These are phyloP conservation scores for Ganaspis brasiliensis DNA, from an alignment of 2,888 invertebrate genomes.

Conservation along the genomic window DNA sequence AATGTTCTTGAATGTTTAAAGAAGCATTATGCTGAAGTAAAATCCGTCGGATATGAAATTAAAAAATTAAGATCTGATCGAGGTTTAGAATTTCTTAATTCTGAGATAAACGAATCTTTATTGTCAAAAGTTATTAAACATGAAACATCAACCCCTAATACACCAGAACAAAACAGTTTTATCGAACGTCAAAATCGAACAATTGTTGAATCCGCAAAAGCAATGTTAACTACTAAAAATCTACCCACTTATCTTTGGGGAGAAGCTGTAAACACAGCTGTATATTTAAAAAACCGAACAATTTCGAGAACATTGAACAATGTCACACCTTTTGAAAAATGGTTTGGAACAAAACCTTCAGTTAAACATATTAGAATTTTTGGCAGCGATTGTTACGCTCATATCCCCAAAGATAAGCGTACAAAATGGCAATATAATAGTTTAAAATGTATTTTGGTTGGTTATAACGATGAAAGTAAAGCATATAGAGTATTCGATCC, in stretches of 20 bases:
- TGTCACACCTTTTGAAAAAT: slow-evolving; percentile 37
- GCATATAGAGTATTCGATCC: slow-evolving; percentile 44
- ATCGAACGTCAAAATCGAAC: neutral
- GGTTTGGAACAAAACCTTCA: slow-evolving; percentile 21
- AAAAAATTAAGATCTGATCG: slow-evolving; percentile 42
- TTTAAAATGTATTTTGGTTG: slow-evolving; percentile 23
- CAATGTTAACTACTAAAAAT: neutral
- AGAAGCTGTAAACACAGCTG: slow-evolving; percentile 38
- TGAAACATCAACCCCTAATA: neutral
- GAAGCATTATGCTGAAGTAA: slow-evolving; percentile 30
- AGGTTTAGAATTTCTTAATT: slow-evolving; percentile 42
- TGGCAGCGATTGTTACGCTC: slow-evolving; percentile 24
- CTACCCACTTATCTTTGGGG: slow-evolving; percentile 31
- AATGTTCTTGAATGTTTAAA: slow-evolving; percentile 26
- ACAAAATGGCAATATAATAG: slow-evolving; percentile 23
- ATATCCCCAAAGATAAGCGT: slow-evolving; percentile 7
- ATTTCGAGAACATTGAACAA: neutral
- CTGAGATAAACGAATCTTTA: slow-evolving; percentile 23
- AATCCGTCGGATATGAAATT: slow-evolving; percentile 25
- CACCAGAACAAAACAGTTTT: neutral
- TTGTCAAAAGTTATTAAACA: slow-evolving; percentile 30
- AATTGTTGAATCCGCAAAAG: neutral
- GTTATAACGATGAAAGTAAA: slow-evolving; percentile 29
- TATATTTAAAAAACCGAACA: slow-evolving; percentile 15
- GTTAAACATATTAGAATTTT: slow-evolving; percentile 33